Base-by-base conservation (phyloP, 2,888 invertebrate species). In the Spisula solida region DNA sequence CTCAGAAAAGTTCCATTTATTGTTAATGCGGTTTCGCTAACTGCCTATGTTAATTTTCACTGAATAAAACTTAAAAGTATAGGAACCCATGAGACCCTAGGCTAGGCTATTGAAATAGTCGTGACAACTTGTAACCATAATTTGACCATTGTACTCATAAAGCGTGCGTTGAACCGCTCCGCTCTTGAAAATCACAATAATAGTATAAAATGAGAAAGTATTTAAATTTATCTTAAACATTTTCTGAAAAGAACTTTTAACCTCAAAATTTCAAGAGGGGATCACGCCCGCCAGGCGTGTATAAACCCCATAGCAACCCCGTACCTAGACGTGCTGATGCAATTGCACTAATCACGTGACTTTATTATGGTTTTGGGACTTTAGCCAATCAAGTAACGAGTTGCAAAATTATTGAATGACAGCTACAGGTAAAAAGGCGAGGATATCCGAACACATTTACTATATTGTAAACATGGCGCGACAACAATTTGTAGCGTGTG, bases 391-490 rank as follows among this genome's bases (percentile, higher is more conserved):
- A 89, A 83, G 82, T 47, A 1, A 16, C 66, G 10, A 51, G 48
- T 31, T 75, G 75, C 34, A 75, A 75, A 75, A 75, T 34, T 75
- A 75, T 75, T 75, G 31, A 75, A 75, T 85, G 87, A 88, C 87
- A 88, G 55, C n/a, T 70, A 29, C 60, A 75, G 81, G 91, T 80
- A 88, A 47, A 89, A 89, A 85, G 55, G 88, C 82, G 87, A 89
- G 85, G 51, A 75, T 75, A 75, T 75, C 75, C 75, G 75, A 14
- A 75, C 75, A 29, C 75, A 85, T 85, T 86, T 89, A 89, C 83
- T 66, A 90, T 66, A 90, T 81, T 75, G 91, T 91, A 89, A 91
- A 89, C 91, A 91, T 91, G 91, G 91, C 91, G 91, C 88, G 89
- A 75, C 84, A 88, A 75, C 88, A 88, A 85, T 88, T 86, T 78